Conservation (phyloP, 2,888 invertebrate species). For the Dorcus hopei region DNA sequence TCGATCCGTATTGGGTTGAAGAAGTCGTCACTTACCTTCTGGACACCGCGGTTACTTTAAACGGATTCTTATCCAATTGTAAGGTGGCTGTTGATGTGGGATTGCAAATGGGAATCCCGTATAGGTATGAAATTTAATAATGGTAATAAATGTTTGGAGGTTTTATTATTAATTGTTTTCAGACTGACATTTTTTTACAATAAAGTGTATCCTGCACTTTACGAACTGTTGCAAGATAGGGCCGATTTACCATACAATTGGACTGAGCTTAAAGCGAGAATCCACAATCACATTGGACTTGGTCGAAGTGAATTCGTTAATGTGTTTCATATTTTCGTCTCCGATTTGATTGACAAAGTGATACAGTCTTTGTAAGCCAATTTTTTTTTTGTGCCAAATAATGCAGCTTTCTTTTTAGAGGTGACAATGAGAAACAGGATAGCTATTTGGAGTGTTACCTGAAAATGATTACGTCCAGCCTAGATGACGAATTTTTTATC, state of each 20-base stretch:
- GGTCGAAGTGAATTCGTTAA: constrained; percentile 41
- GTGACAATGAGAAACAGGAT: constrained; percentile 37
- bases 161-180: constrained; percentile 33
- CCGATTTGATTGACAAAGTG: constrained; percentile 40
- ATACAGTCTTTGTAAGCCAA: constrained; percentile 38
- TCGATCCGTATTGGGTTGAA: constrained; percentile 42
- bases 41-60: constrained; percentile 35
- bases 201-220: constrained; percentile 67
- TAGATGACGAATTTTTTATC: constrained; percentile 47
- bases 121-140: constrained; percentile 29
- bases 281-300: constrained; percentile 38
- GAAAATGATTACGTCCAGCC: constrained; percentile 36
- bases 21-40: constrained; percentile 39
- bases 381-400: neutral
- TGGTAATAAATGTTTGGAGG: neutral
- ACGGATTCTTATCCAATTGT: constrained; percentile 36
- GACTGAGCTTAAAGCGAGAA: constrained; percentile 29
- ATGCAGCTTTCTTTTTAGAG: constrained; percentile 31
- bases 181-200: constrained; percentile 78
- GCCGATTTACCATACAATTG: constrained; percentile 30
- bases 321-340: constrained; percentile 38
- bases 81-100: constrained; percentile 35
- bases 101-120: constrained; percentile 43
- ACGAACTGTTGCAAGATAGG: constrained; percentile 50
- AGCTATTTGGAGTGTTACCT: constrained; percentile 41